Percentiles rank a stretch among this genome's conserved stretches.
Conservation (phyloP, 53 echinoderm and acorn worm genomes). For the Mesocentrotus franciscanus region DNA sequence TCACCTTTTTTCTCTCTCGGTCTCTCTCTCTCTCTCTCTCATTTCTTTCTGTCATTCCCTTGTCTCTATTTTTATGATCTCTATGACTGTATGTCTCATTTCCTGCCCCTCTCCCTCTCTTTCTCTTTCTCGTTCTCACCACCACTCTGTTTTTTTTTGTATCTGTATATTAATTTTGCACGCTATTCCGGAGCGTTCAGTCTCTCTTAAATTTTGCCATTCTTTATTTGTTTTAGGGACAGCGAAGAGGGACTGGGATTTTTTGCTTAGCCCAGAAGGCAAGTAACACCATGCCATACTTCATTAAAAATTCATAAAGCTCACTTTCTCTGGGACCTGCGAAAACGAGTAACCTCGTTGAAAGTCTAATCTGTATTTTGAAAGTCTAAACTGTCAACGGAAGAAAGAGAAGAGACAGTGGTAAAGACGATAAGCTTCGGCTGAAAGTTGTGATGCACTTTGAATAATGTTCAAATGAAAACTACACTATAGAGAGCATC, state of each 20-base stretch:
- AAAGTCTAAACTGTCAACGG: background rate
- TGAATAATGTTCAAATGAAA: no score
- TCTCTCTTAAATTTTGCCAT: background rate
- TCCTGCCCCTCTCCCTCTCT: background rate
- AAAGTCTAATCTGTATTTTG: conserved; percentile 10
- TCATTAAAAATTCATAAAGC: conserved; percentile 3
- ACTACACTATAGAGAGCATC: no score
- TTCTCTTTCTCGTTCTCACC: background rate
- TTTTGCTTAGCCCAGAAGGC: conserved; percentile 50
- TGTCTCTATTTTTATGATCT: no score
- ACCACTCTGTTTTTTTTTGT: background rate
- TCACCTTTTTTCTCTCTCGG: background rate
- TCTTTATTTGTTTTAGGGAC: background rate
- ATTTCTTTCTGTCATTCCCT: no score
- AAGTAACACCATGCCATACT: conserved; percentile 43
- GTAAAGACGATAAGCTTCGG: background rate
- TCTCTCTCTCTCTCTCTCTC: background rate
- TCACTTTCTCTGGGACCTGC: no score
- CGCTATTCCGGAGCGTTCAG: background rate
- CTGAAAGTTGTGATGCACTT: no score
- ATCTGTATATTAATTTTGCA: background rate
- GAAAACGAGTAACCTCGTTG: conserved; percentile 17
- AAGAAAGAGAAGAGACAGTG: background rate
- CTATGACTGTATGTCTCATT: no score
- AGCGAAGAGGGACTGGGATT: conserved; percentile 48